These are phyloP conservation scores for Psix sp. DNA, from an alignment of 1,140 invertebrate species.

Conservation along the genomic window DNA sequence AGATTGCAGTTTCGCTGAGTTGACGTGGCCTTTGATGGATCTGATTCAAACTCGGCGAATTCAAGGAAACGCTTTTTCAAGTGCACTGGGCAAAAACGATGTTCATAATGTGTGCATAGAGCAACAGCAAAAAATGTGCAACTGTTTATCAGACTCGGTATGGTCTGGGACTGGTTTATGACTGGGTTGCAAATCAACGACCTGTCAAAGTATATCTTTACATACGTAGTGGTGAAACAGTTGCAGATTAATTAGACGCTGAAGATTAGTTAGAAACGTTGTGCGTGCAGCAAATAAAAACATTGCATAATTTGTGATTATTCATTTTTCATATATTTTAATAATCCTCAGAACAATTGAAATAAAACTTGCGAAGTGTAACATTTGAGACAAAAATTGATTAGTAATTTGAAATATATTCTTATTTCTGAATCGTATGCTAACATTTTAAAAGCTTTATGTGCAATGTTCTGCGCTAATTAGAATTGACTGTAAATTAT, in stretches of 20 bases:
- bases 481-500: no score
- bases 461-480: no score
- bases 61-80: no score
- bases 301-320: slow-evolving; percentile 43
- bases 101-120: slow-evolving; percentile 29
- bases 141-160: slow-evolving; percentile 27
- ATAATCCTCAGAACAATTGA: not conserved
- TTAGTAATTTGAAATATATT: not conserved
- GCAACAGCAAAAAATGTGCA: slow-evolving; percentile 52
- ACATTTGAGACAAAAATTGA: not conserved
- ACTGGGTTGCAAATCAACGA: not conserved
- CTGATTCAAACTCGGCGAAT: no score
- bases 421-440: no score
- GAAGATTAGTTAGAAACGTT: slow-evolving; percentile 55
- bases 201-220: slow-evolving; percentile 27
- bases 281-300: slow-evolving; percentile 59
- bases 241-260: slow-evolving; percentile 59
- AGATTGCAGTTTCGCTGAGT: no score
- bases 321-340: slow-evolving; percentile 14
- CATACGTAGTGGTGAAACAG: slow-evolving; percentile 55
- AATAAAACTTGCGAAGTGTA: not conserved
- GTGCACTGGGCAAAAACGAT: slow-evolving; percentile 21
- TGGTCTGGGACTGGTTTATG: slow-evolving; percentile 8
- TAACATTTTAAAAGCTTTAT: no score
- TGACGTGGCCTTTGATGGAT: no score